Conservation (phyloP, 2,888 invertebrate species). For the Xestobium rufovillosum region DNA sequence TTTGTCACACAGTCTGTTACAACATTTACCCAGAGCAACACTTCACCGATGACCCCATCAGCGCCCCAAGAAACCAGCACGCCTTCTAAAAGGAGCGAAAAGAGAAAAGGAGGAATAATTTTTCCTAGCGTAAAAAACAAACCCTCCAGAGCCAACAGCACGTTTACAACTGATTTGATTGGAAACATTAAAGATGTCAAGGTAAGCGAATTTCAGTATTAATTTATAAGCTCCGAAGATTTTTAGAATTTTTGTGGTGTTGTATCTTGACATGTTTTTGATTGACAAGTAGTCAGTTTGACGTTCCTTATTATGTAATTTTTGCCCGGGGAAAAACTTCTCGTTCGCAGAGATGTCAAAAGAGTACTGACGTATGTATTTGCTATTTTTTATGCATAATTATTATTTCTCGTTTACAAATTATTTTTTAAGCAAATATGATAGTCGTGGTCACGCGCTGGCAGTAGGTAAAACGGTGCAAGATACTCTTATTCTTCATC, state of each 20-base stretch:
- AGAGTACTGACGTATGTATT: no score
- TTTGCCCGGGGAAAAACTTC: no score
- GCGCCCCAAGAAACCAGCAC: conserved; percentile 29
- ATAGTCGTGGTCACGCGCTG: no score
- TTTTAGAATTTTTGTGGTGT: neutral
- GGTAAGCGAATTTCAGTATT: conserved; percentile 49
- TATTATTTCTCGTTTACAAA: no score
- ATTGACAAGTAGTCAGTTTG: no score
- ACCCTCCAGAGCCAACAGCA: conserved; percentile 75
- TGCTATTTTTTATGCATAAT: no score
- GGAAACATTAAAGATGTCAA: conserved; percentile 74
- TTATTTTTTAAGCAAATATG: no score
- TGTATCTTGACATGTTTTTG: neutral
- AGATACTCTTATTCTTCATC: no score
- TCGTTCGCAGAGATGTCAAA: no score
- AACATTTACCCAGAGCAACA: conserved; percentile 18
- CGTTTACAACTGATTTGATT: conserved; percentile 70
- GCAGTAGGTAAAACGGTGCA: no score
- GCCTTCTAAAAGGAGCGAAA: conserved; percentile 44
- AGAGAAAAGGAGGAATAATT: conserved; percentile 75
- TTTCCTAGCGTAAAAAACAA: conserved; percentile 90
- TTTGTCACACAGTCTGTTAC: conserved; percentile 29
- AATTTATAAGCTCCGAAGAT: conserved; percentile 5
- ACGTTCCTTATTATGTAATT: no score
- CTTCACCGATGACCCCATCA: conserved; percentile 40